Conservation (phyloP, 1,140 invertebrate genomes). For the Orchestia grillus region DNA sequence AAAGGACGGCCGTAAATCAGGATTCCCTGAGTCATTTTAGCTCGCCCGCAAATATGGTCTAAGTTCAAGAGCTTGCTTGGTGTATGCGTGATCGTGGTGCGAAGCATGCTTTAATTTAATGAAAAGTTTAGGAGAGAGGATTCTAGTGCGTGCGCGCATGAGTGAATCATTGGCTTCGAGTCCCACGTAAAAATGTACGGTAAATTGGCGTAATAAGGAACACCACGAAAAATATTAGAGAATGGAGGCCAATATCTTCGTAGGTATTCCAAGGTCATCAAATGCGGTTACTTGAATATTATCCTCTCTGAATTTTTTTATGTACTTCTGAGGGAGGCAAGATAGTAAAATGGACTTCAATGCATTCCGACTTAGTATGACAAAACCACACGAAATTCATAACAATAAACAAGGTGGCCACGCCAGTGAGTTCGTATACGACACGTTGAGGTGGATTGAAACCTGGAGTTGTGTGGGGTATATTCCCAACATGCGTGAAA, state of each 20-base stretch:
- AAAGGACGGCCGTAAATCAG: not conserved
- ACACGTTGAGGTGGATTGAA: not conserved
- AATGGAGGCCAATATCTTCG: not conserved
- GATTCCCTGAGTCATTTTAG: not conserved
- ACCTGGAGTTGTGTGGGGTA: not conserved
- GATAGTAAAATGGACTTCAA: not conserved
- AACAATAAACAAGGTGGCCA: not conserved
- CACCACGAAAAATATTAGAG: not conserved
- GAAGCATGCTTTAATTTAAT: not conserved
- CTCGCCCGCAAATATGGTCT: not conserved
- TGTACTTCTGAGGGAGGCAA: not conserved
- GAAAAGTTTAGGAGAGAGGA: not conserved
- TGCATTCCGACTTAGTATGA: not conserved
- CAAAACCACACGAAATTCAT: not conserved
- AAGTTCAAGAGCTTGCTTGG: not conserved
- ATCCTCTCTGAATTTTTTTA: not conserved
- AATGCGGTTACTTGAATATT: not conserved
- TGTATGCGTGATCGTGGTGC: not conserved
- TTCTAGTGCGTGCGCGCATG: not conserved
- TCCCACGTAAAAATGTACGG: not conserved
- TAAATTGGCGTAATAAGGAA: not conserved
- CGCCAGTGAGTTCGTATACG: not conserved
- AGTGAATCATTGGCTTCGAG: not conserved
- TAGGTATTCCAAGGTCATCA: not conserved
- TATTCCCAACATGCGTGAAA: not conserved